Conservation (phyloP, 2,888 invertebrate species). For the Bimastos eiseni region DNA sequence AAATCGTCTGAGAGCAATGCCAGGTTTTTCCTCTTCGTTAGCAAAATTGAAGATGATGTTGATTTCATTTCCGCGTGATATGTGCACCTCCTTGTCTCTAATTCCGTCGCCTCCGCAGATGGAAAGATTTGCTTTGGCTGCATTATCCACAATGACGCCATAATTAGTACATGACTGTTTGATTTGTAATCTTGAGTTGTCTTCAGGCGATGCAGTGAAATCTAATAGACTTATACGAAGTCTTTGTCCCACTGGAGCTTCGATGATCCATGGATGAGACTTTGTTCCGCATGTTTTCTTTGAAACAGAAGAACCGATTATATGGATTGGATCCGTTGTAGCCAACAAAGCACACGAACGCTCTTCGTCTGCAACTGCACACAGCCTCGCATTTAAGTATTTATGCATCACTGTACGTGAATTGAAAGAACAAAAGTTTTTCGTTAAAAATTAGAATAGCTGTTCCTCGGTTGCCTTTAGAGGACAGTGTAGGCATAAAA, state of each 20-base stretch:
- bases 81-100: background rate
- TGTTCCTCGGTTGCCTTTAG: background rate
- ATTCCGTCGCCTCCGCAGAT: background rate
- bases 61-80: background rate
- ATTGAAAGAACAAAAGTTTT: background rate
- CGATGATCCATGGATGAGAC: slow-evolving; percentile 4
- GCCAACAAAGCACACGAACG: slow-evolving; percentile 17
- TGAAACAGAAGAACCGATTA: background rate
- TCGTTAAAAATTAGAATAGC: background rate
- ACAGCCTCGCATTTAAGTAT: background rate
- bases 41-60: background rate
- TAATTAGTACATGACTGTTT: background rate
- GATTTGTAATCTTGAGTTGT: background rate
- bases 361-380: slow-evolving; percentile 18
- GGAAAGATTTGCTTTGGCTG: background rate
- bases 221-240: background rate
- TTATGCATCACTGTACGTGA: background rate
- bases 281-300: background rate
- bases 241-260: slow-evolving; percentile 14
- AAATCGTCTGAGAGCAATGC: background rate
- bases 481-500: too few relatives aligned
- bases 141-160: slow-evolving; percentile 6
- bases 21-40: background rate
- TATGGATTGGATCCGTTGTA: background rate
- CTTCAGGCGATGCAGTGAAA: background rate